Evolutionary conservation across 2,888 invertebrate species (phyloP), one percentile per base, ranked within the genome.

Genomic region (Omphaloscelis lunosa): DNA sequence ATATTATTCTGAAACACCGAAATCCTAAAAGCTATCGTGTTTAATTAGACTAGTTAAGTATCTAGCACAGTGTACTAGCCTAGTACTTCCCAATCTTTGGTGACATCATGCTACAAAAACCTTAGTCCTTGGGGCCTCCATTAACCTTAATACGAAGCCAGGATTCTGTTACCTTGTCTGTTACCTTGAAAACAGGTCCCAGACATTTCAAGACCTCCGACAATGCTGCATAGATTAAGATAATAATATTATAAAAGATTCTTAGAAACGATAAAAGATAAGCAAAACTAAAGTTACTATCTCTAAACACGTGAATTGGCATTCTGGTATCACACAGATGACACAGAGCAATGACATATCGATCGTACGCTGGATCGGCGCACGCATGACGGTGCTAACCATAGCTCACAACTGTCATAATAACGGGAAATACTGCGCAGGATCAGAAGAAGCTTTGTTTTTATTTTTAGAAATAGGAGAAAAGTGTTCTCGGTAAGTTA

Each of bases 351-450:
- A 75, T 83, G 84, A 81, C 81, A 81, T 83, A 79, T 83, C 67
- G 76, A 48, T 17, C 39, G 39, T 71, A 79, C 39, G 23, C 51
- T 51, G 48, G 80, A 80, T 68, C 68, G 67, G 80, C 75, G 73
- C 84, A 80, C 77, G 77, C 84, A 83, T 84, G 84, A 84, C 77
- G 48, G 61, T 39, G 66, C 74, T 63, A 63, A 56, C 80, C 69
- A 83, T 83, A 77, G 72, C 83, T 83, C 84, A 84, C 84, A 72
- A n/a, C 77, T 84, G 81, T 84, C 84, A 81, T 84, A 84, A 84
- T 83, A 83, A 84, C 83, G 83, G 83, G 68, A 84, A 61, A 72
- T 63, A 39, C 62, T 74, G 77, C 74, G 41, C 74, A 84, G 77
- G 77, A 83, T 77, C 84, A 69, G 65, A 74, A 72, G 61, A 56